phyloP scores from a whole-genome alignment of 2,888 invertebrate genomes.

The Harpagoxenus sublaevis region DNA sequence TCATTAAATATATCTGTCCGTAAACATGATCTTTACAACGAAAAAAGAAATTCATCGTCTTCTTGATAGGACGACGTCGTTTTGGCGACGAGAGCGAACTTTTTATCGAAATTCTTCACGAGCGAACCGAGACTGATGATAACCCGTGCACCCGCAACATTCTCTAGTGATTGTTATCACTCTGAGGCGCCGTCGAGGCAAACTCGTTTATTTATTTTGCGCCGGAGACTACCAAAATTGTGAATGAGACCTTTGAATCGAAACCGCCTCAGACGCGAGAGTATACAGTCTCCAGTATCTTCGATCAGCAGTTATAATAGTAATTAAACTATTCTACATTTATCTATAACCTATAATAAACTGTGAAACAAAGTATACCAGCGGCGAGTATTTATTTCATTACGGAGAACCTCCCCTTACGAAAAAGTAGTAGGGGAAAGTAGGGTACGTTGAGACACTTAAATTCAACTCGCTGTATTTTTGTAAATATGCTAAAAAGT shows the following conservation, averaged over 20 bases:
- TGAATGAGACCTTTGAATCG: constrained; percentile 74
- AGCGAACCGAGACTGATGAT: constrained; percentile 76
- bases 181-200: constrained; percentile 77
- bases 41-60: constrained; percentile 79
- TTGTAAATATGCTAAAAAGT: background rate
- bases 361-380: constrained; percentile 85
- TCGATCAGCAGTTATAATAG: constrained; percentile 86
- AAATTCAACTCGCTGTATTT: too few relatives aligned
- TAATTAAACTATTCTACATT: constrained; percentile 86
- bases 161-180: constrained; percentile 70
- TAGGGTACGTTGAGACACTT: too few relatives aligned
- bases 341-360: constrained; percentile 87
- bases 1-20: constrained; percentile 83
- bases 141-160: constrained; percentile 67
- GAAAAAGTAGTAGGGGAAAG: too few relatives aligned
- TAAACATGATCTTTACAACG: constrained; percentile 85
- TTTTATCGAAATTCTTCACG: constrained; percentile 77
- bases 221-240: constrained; percentile 65
- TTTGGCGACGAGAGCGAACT: constrained; percentile 80
- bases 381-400: constrained; percentile 66
- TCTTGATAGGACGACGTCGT: constrained; percentile 74
- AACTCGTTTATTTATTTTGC: constrained; percentile 72
- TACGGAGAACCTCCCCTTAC: background rate
- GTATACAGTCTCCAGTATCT: constrained; percentile 83
- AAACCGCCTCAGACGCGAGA: constrained; percentile 78